A percentile compares a stretch with the other conserved stretches of the same genome.
These are phyloP conservation scores for Hirtodrosophila duncani DNA, from an alignment of 2,888 invertebrate species.

Conservation along the genomic window DNA sequence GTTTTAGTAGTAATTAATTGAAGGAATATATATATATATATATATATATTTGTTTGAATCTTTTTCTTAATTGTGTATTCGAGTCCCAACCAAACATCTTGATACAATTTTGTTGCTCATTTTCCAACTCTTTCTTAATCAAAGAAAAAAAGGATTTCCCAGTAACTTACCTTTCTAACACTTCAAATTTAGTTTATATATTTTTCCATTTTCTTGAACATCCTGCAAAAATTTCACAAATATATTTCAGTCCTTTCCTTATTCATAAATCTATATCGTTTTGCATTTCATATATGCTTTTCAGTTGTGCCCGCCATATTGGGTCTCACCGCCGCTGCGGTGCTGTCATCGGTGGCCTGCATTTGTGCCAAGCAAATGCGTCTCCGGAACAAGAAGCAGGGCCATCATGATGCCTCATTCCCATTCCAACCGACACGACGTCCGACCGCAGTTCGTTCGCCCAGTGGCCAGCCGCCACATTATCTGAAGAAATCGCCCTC, in stretches of 20 bases:
- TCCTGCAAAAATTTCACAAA: too few species aligned
- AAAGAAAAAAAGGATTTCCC: too few species aligned
- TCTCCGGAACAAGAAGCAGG: constrained; percentile 75
- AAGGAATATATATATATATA: too few species aligned
- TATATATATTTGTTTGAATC: too few species aligned
- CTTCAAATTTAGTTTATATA: too few species aligned
- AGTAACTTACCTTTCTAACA: too few species aligned
- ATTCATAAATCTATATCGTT: background rate
- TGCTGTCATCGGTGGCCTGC: constrained; percentile 77
- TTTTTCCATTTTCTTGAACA: too few species aligned
- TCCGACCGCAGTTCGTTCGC: constrained; percentile 86
- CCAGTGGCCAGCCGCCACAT: constrained; percentile 87
- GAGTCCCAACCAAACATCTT: too few species aligned
- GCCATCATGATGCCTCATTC: constrained; percentile 76
- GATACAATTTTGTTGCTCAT: too few species aligned
- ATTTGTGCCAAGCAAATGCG: constrained; percentile 77
- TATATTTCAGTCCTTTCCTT: background rate
- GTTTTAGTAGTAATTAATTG: too few species aligned
- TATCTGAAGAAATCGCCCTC: constrained; percentile 96
- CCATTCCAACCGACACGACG: constrained; percentile 78
- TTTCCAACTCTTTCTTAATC: too few species aligned
- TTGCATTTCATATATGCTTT: background rate
- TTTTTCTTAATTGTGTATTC: too few species aligned
- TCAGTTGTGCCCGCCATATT: constrained; percentile 77
- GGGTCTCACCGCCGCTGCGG: constrained; percentile 77